Evolutionary conservation across 2,888 invertebrate genomes (phyloP).

Genomic region (Hecatera dysodea): DNA sequence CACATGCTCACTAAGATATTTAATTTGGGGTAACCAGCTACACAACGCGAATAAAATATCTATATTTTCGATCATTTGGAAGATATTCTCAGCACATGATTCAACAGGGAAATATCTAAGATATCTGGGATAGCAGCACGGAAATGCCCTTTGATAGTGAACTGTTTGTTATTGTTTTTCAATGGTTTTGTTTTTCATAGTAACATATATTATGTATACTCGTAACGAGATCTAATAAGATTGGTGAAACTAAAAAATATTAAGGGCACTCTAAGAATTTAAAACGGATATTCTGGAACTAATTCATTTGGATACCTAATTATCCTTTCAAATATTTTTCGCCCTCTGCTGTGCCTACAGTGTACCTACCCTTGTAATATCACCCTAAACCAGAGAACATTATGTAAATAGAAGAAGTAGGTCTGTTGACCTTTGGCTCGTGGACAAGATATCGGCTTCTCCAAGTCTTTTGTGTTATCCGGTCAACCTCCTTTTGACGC

Average conservation of each 20-base stretch:
- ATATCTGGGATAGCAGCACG: conserved; percentile 28
- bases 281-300: not conserved
- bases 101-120: conserved; percentile 30
- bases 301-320: not conserved
- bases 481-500: conserved; percentile 15
- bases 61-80: conserved; percentile 17
- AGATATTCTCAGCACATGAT: conserved; percentile 37
- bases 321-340: not conserved
- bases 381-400: not conserved
- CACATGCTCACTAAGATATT: conserved; percentile 20
- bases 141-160: conserved; percentile 44
- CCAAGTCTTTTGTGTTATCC: conserved; percentile 31
- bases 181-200: conserved; percentile 25
- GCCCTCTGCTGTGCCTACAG: not conserved
- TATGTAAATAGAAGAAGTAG: conserved; percentile 7
- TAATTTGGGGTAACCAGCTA: conserved; percentile 29
- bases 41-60: conserved; percentile 27
- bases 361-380: conserved; percentile 1
- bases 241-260: conserved; percentile 34
- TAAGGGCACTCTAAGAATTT: conserved; percentile 22
- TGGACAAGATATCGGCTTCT: conserved; percentile 6
- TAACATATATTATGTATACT: conserved; percentile 47
- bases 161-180: conserved; percentile 34
- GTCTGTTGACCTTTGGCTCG: conserved; percentile 8
- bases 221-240: conserved; percentile 7